phyloP scores from a whole-genome alignment of 2,888 invertebrate genomes.

The Candidula unifasciata region DNA sequence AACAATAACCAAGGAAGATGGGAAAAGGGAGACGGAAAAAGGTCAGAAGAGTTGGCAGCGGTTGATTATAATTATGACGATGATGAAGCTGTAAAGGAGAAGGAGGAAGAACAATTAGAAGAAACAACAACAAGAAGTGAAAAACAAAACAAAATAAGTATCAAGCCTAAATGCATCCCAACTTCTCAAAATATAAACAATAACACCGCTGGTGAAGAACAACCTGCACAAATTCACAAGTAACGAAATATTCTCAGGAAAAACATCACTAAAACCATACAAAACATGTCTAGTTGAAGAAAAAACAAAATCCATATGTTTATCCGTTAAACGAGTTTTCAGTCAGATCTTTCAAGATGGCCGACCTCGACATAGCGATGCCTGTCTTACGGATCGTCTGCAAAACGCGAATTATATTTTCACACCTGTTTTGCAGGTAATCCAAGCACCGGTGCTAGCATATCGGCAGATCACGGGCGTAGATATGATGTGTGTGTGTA shows the following conservation, averaged over 20 bases:
- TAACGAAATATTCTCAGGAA: background rate
- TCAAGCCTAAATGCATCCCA: too few species aligned
- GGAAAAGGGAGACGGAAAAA: too few species aligned
- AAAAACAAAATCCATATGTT: too few species aligned
- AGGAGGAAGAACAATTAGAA: background rate
- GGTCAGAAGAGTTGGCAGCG: too few species aligned
- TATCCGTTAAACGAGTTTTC: background rate
- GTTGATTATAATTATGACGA: too few species aligned
- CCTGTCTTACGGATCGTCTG: constrained; percentile 11
- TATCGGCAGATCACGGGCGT: background rate
- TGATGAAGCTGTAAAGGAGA: background rate
- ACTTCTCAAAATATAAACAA: too few species aligned
- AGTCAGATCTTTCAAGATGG: background rate
- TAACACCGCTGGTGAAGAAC: too few species aligned
- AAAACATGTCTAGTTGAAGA: too few species aligned
- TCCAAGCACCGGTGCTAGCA: constrained; percentile 1
- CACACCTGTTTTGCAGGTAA: constrained; percentile 31
- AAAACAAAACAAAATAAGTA: too few species aligned
- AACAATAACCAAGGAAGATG: too few species aligned
- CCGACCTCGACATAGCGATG: background rate
- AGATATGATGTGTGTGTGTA: background rate
- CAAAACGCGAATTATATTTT: constrained; percentile 23
- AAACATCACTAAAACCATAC: too few species aligned
- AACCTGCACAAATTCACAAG: too few species aligned
- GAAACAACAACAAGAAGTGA: background rate